These are phyloP conservation scores for Philereme vetulata DNA, from an alignment of 2,888 invertebrate genomes.

Conservation along the genomic window DNA sequence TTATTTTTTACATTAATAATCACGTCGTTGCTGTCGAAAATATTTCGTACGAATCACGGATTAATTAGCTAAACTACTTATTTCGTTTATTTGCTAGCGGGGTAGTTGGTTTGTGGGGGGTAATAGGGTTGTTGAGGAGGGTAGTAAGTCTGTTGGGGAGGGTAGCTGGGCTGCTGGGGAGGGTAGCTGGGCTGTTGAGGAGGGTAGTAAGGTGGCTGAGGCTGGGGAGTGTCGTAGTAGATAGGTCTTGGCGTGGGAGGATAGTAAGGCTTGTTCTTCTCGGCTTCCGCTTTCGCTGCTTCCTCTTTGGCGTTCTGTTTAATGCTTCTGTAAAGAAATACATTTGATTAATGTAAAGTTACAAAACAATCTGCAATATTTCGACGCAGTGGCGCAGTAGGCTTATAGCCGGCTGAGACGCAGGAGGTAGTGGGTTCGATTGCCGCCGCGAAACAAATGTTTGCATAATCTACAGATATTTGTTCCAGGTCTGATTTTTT, in stretches of 20 bases:
- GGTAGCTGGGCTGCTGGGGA: no score
- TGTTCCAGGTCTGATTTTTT: no score
- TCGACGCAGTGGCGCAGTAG: no score
- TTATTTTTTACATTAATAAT: conserved; percentile 31
- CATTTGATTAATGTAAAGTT: not conserved
- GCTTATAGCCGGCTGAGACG: no score
- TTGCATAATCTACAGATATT: no score
- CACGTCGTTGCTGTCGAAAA: conserved; percentile 34
- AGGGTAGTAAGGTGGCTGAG: conserved; percentile 39
- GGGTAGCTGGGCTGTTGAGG: conserved; percentile 34
- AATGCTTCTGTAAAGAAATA: conserved; percentile 51
- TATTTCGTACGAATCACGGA: conserved; percentile 37
- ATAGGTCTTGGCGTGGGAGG: conserved; percentile 21
- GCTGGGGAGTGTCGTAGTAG: conserved; percentile 37
- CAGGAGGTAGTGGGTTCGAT: no score
- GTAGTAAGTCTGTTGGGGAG: conserved; percentile 35
- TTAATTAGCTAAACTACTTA: conserved; percentile 24
- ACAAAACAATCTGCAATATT: no score
- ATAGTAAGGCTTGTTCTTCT: conserved; percentile 52
- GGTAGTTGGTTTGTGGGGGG: conserved; percentile 33
- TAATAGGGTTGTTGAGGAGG: conserved; percentile 38
- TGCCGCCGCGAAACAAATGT: no score
- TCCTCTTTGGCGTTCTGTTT: conserved; percentile 66
- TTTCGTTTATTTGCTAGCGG: conserved; percentile 36
- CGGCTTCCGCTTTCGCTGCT: conserved; percentile 43